Evolutionary conservation across 2,113 vertebrate genomes (phyloP), one percentile per base, ranked within the genome.

Genomic region (Tretioscincus oriximinensis): DNA sequence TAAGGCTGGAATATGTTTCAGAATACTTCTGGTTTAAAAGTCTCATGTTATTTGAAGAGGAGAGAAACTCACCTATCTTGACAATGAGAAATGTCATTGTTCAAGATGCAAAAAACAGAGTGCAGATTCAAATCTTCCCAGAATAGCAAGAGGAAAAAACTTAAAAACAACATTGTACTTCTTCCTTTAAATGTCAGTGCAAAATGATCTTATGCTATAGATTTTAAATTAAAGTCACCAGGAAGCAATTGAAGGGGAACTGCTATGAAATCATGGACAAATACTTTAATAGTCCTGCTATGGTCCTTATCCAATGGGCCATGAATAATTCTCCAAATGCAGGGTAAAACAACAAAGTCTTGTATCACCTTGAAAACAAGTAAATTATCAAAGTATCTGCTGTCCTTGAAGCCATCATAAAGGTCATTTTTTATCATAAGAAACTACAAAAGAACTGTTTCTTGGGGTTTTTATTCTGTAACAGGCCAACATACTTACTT

Each of bases 81-180:
- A 18, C 11, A 58, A 58, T 18, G 16, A 14, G 14, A 58, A 18
- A 58, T 58, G 54, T 12, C 14, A 16, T 54, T 45, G 81, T 86
- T 90, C 86, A 77, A 49, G 92, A 28, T 72, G 16, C 14, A 58
- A 58, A 41, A 91, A 29, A 77, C 66, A 88, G 61, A 29, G 9
- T 92, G 93, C 83, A 86, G 81, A 87, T 75, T 83, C 22, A 16
- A 81, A 70, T 86, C 82, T 76, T 90, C 87, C 73, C 89, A 90
- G 93, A 94, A 94, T 95, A 93, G 90, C 92, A 95, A 93, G 93
- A 51, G 51, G 51, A 16, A 90, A 95, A 90, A 89, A 89, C 93
- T 92, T 78, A 91, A 92, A 89, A 94, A 91, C 93, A 93, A 94
- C 93, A 95, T 94, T 94, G 91, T 94, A 94, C 95, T 95, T 92